Conservation (phyloP, 2,888 invertebrate genomes). For the Polydrusus cervinus region DNA sequence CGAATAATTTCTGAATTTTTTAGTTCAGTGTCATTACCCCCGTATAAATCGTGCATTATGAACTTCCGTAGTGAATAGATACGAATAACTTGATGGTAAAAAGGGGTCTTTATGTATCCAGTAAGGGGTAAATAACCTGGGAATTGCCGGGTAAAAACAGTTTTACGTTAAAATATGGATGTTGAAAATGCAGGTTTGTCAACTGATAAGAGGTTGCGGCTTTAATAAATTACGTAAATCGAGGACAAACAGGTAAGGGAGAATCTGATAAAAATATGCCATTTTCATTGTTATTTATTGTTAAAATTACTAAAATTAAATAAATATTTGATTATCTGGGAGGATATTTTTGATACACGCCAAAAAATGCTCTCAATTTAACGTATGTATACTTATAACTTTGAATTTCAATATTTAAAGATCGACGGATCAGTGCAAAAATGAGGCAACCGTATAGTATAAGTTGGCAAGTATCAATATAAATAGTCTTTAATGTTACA, state of each 20-base stretch:
- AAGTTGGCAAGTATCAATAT: too few relatives aligned
- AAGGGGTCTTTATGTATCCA: background rate
- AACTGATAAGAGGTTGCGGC: background rate
- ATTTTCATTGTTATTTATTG: too few relatives aligned
- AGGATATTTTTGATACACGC: too few relatives aligned
- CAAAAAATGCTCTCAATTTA: too few relatives aligned
- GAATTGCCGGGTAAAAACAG: background rate
- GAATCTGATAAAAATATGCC: too few relatives aligned
- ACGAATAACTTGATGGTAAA: slow-evolving; percentile 1
- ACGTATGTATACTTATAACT: too few relatives aligned
- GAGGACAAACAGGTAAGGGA: background rate
- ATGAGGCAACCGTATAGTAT: too few relatives aligned
- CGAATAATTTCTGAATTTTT: background rate
- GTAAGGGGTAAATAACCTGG: slow-evolving; percentile 17
- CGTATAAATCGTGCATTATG: background rate
- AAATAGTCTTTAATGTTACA: too few relatives aligned
- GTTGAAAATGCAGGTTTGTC: background rate
- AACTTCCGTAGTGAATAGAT: slow-evolving; percentile 13
- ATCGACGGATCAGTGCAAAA: too few relatives aligned
- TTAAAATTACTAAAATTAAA: too few relatives aligned
- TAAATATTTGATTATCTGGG: too few relatives aligned
- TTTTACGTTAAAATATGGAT: slow-evolving; percentile 7
- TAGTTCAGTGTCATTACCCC: background rate
- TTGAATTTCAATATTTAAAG: too few relatives aligned
- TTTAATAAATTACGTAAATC: background rate